These are phyloP conservation scores for Cassiopea xamachana DNA, from an alignment of 30 jellyfish, hydroid and myxozoan species.

Conservation along the genomic window DNA sequence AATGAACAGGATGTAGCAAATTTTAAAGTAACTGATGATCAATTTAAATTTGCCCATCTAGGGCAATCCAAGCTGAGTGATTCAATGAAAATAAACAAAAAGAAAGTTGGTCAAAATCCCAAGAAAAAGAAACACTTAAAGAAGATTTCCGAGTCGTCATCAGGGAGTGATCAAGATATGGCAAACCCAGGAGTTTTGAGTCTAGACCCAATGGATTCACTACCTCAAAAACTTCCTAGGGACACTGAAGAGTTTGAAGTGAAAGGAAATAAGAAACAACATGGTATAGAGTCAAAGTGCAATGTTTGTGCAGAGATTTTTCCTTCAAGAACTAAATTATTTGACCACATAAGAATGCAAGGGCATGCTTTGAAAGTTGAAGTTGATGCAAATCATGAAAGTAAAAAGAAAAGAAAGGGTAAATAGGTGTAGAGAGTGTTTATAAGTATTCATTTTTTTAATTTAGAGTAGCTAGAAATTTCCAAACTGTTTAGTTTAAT, in stretches of 20 bases:
- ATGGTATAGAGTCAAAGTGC: constrained; percentile 61
- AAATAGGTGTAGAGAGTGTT: not conserved
- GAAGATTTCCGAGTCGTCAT: constrained; percentile 48
- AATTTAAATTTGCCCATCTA: constrained; percentile 45
- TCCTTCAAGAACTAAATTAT: constrained; percentile 85
- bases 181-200: constrained; percentile 1
- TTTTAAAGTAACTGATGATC: not conserved
- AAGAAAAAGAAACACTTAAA: constrained; percentile 36
- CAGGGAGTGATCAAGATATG: constrained; percentile 13
- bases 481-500: too few species aligned
- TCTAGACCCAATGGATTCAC: not conserved
- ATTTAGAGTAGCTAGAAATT: too few species aligned
- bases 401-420: constrained; percentile 33
- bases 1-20: constrained; percentile 15
- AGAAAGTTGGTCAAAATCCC: constrained; percentile 6
- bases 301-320: constrained; percentile 66
- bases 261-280: not conserved
- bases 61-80: constrained; percentile 59
- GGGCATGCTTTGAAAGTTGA: constrained; percentile 85
- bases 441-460: too few species aligned
- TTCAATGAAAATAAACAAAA: constrained; percentile 57
- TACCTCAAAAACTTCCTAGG: not conserved
- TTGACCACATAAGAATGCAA: constrained; percentile 70
- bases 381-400: not conserved
- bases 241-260: not conserved